Evolutionary conservation across 2,888 invertebrate species (phyloP), one percentile per base, ranked within the genome.

Genomic region (Troides aeacus): DNA sequence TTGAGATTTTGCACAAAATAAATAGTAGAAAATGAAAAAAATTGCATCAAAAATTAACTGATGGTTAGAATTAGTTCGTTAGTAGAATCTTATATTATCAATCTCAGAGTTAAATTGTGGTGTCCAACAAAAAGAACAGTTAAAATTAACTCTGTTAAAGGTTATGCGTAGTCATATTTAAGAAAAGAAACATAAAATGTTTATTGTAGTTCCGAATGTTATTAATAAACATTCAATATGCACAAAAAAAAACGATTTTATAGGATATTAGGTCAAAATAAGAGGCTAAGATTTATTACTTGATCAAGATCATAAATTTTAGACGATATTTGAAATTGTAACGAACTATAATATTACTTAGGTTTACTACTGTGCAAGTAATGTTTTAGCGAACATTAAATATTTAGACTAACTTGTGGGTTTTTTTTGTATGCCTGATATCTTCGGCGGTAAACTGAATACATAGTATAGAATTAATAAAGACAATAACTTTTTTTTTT

Each of bases 191-290:
- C 3, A 30, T 30, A 30, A 30, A 30, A 30, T 30, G 5, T 30
- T 30, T 30, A 30, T 30, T 30, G 12, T 15, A 17, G 50, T 17
- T 39, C 42, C 30, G 66, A 62, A 62, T 74, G 74, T 85, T 89
- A 90, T 89, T 87, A 87, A 89, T 86, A 79, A 77, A 78, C 81
- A 85, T 85, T 87, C 88, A 90, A 90, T 80, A 87, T 91, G 92
- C 91, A 21, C 92, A 92, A 90, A 89, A 91, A 68, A 42, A 69
- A 42, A 72, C 90, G 90, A 90, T 86, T 87, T 80, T 77, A 75
- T 78, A 77, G 80, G 85, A 88, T 88, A 81, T 90, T 89, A 89
- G 86, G 82, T 80, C 42, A 18, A 17, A 12, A 50, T 50, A 18
- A 15, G 17, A 17, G 50, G 18, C 15, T 50, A 50, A 17, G 50